Evolutionary conservation across 2,888 invertebrate species (phyloP), one percentile per base, ranked within the genome.

Genomic region (Ectemnius lituratus): DNA sequence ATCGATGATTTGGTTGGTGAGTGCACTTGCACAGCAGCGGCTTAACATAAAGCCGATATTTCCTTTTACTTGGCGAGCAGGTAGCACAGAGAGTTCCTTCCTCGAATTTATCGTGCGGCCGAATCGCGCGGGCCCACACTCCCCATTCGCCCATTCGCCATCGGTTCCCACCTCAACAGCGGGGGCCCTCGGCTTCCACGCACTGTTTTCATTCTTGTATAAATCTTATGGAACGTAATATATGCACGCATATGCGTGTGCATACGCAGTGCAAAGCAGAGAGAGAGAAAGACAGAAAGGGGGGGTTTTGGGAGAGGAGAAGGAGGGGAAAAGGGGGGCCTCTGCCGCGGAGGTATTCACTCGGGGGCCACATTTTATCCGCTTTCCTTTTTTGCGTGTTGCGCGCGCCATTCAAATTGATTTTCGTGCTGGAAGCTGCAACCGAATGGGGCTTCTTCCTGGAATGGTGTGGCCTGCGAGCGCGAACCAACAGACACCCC

Each of bases 171-270:
- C 70, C 69, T 80, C 59, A 64, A 23, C 65, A 47, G 52, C 58
- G 68, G 62, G 58, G 61, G 8, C 28, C 23, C n/a, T 45, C 49
- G 20, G 14, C 60, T n/a, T 45, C 62, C 27, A 16, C 69, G 62
- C 71, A 68, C 79, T 72, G 78, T 80, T 80, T 81, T 81, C 80
- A 79, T 80, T 80, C 81, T 80, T 81, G 74, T 81, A 80, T 81
- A 81, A 80, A 80, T 81, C 79, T 81, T 67, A 69, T 63, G 67
- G 62, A 58, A 60, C 72, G 74, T 73, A 74, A 80, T 81, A 81
- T 76, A 78, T 80, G 70, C 76, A 72, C 66, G 60, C 47, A 67
- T 66, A 56, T 23, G 70, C 76, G 72, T 60, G 76, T 37, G 37
- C 37, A 37, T 37, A 37, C 37, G 37, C 11, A 37, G 23, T 3